Percentiles rank a stretch among this genome's conserved stretches.
These are phyloP conservation scores for Conger conger DNA, from an alignment of 2,113 vertebrate genomes.

Conservation along the genomic window DNA sequence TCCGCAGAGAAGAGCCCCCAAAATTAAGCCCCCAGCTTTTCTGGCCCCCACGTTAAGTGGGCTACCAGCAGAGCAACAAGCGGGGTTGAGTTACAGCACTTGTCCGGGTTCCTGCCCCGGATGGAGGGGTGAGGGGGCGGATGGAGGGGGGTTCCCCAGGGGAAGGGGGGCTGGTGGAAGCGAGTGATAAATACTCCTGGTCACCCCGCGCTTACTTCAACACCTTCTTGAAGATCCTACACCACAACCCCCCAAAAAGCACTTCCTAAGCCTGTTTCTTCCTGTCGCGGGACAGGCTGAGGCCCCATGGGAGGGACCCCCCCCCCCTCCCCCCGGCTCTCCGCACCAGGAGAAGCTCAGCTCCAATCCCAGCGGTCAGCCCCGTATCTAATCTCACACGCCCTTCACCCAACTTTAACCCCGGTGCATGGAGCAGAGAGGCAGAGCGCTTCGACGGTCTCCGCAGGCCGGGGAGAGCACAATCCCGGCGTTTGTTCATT, in stretches of 20 bases:
- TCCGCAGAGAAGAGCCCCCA: background rate
- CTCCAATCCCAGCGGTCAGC: background rate
- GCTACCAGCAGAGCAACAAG: constrained; percentile 9
- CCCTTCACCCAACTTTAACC: constrained; percentile 5
- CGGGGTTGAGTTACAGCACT: constrained; percentile 35
- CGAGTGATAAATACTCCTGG: constrained; percentile 75
- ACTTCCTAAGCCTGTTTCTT: constrained; percentile 64
- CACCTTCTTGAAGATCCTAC: constrained; percentile 38
- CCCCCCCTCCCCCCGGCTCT: background rate
- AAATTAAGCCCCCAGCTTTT: background rate
- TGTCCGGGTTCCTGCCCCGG: constrained; percentile 29
- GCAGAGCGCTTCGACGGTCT: background rate
- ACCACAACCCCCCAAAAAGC: constrained; percentile 11
- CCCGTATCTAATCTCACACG: background rate
- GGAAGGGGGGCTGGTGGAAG: constrained; percentile 40
- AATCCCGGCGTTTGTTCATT: background rate
- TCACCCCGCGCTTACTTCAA: constrained; percentile 67
- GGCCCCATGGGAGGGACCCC: constrained; percentile 72
- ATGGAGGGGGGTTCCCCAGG: background rate
- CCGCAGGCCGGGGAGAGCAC: background rate
- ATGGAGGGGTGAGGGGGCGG: background rate
- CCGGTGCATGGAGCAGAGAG: no score
- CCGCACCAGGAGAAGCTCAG: background rate
- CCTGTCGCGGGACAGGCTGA: constrained; percentile 62
- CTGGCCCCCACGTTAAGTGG: constrained; percentile 18